Percentiles rank a stretch among this genome's conserved stretches.
Evolutionary conservation across 2,797 vertebrate species (phyloP).

Genomic region (Synanceia verrucosa): DNA sequence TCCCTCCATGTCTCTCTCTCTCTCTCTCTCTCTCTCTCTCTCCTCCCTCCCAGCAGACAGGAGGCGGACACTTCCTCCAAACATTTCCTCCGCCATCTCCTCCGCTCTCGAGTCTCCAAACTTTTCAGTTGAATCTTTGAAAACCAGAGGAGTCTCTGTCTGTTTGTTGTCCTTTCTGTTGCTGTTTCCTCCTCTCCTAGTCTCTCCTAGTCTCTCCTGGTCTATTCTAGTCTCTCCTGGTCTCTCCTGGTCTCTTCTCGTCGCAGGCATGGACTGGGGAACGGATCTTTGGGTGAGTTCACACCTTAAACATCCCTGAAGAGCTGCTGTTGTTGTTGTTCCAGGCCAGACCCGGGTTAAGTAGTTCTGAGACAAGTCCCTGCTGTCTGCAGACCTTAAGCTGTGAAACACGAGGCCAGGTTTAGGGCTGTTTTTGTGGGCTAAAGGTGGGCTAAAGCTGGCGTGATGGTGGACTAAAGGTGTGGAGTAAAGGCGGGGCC

Average conservation of each 20-base stretch:
- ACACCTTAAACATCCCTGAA: conserved; percentile 57
- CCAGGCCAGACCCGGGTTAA: conserved; percentile 12
- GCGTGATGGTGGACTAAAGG: no score
- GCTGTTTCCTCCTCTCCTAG: neutral
- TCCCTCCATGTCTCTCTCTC: neutral
- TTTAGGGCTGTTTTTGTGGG: no score
- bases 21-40: neutral
- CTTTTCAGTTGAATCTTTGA: conserved; percentile 24
- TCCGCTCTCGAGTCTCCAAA: conserved; percentile 47
- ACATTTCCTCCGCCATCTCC: conserved; percentile 73
- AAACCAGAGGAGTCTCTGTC: neutral
- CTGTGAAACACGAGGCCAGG: no score
- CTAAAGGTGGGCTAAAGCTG: no score
- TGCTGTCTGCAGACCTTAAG: no score
- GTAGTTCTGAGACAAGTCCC: neutral
- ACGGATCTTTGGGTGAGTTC: conserved; percentile 79
- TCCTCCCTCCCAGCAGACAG: no score
- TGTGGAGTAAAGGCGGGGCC: no score
- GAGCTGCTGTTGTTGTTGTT: conserved; percentile 26
- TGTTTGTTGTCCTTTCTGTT: neutral
- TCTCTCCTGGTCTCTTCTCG: no score
- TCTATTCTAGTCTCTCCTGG: no score
- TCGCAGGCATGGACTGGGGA: conserved; percentile 79
- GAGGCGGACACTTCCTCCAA: conserved; percentile 77
- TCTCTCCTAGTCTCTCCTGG: no score